phyloP scores from a whole-genome alignment of 2,797 vertebrate genomes.

The Liparis tanakae region DNA sequence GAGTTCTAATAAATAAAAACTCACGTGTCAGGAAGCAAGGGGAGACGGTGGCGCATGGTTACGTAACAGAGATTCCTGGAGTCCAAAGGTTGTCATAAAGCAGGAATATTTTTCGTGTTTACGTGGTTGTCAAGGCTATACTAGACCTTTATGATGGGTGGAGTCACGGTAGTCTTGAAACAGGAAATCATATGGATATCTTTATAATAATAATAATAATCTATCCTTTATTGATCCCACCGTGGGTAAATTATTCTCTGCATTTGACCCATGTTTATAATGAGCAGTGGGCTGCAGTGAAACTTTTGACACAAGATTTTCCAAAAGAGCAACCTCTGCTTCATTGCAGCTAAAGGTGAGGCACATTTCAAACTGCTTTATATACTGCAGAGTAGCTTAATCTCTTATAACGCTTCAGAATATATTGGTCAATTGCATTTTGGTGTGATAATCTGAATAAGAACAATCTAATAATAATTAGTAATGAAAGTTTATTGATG shows the following conservation, averaged over 20 bases:
- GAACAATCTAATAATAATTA: not conserved
- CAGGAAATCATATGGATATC: slow-evolving; percentile 48
- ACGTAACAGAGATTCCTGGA: slow-evolving; percentile 29
- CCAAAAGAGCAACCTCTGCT: slow-evolving; percentile 4
- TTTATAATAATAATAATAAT: not conserved
- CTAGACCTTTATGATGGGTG: slow-evolving; percentile 15
- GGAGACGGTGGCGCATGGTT: not conserved
- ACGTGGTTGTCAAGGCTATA: slow-evolving; percentile 31
- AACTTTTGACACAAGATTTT: not conserved
- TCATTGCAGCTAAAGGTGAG: no score
- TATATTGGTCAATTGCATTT: not conserved
- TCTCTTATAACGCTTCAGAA: not conserved
- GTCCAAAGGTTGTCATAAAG: slow-evolving; percentile 43
- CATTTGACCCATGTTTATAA: no score
- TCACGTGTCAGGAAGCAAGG: not conserved
- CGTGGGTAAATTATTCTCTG: no score
- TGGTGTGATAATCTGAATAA: not conserved
- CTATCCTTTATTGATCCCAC: no score
- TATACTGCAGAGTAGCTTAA: not conserved
- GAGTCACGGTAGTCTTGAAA: slow-evolving; percentile 32
- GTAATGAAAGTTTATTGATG: not conserved
- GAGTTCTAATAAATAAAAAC: not conserved
- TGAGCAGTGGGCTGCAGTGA: no score
- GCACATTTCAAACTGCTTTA: not conserved
- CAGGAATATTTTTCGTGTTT: slow-evolving; percentile 56